Base-by-base conservation (phyloP, 2,888 invertebrate genomes). In the Myopa tessellatipennis region DNA sequence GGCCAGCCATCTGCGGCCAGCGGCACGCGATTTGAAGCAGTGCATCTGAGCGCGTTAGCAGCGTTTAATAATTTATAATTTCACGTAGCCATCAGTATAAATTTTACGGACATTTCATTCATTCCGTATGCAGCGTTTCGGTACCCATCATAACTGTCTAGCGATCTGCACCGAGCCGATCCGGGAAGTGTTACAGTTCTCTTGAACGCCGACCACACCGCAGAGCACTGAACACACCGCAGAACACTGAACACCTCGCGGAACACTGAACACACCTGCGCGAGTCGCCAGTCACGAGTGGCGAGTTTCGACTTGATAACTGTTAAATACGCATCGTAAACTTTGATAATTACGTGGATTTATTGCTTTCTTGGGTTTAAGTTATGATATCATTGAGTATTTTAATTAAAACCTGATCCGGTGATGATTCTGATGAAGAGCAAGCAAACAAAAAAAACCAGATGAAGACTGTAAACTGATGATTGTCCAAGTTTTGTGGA, bases 251-350 rank as follows among this genome's bases (percentile, higher is more conserved):
- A 26, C 26, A 26, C 26, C 1, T 2, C 26, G 26, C 26, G 2
- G 26, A 26, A 26, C 26, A 26, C 26, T 26, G 26, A 26, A 8
- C 26, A 63, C 63, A 63, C 34, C 36, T 63, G 36, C 34, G 36
- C 36, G 63, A 26, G 63, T 63, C 36, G 36, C 45, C 7, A 45
- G 45, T 45, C 45, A 10, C 45, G 7, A 45, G 45, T 10, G 6
- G 10, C 45, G 45, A 45, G 12, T 60, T 40, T 26, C 58, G 61
- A n/a, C 38, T 38, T 45, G 16, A 60, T 45, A 45, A 45, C 45
- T 6, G 45, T 45, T 45, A 45, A 63, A 60, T 61, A 73, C 73
- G 73, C 73, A 73, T 73, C 61, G 73, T 73, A 73, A 73, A 61
- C 63, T 73, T 18, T 40, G 73, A 63, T 73, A 73, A 73, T 63